These are phyloP conservation scores for Drosophila longiperda DNA, from an alignment of 2,888 invertebrate species.

Conservation along the genomic window DNA sequence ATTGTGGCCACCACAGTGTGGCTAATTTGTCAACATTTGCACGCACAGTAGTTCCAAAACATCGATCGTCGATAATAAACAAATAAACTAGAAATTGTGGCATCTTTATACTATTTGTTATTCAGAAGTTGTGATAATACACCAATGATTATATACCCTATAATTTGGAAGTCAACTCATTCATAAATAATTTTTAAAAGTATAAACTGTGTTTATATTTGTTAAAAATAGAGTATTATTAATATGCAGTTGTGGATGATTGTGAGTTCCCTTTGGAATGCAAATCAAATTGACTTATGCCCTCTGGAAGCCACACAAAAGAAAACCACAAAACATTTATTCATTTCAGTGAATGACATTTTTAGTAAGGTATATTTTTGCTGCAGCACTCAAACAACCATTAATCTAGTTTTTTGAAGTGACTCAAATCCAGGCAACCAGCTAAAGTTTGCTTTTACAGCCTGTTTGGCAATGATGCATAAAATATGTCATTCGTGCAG, in stretches of 20 bases:
- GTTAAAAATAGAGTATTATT: neutral
- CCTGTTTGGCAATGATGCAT: conserved; percentile 23
- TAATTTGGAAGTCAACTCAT: neutral
- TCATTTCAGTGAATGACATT: conserved; percentile 38
- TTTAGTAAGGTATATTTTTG: neutral
- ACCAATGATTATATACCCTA: neutral
- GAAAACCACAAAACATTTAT: conserved; percentile 36
- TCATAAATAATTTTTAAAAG: neutral
- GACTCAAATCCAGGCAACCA: conserved; percentile 13
- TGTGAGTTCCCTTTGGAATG: conserved; percentile 9
- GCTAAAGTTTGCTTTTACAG: neutral
- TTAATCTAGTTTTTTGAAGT: neutral
- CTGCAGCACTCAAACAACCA: neutral
- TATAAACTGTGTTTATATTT: too few relatives aligned
- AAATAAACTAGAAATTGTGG: neutral
- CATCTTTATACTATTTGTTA: neutral
- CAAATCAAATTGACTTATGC: neutral
- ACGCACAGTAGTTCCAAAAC: conserved; percentile 37
- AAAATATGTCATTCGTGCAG: conserved; percentile 12
- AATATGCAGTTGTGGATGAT: neutral
- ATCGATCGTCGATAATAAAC: neutral
- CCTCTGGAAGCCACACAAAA: conserved; percentile 35
- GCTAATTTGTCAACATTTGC: conserved; percentile 30
- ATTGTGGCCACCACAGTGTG: conserved; percentile 34
- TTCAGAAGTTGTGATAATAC: neutral